Conservation (phyloP, 1,140 invertebrate genomes). For the Drosophila mojavensis region DNA sequence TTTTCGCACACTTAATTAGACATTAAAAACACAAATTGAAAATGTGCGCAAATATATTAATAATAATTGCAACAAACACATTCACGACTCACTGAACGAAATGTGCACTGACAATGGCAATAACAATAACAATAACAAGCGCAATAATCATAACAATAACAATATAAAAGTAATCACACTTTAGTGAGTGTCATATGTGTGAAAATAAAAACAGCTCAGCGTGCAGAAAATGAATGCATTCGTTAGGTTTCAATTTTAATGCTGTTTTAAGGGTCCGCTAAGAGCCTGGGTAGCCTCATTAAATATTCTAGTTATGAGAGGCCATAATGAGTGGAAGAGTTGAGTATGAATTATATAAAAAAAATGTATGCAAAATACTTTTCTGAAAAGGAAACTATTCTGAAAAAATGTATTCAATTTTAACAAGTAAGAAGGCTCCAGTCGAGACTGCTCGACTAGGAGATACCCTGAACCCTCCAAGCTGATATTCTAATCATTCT, state of each 20-base stretch:
- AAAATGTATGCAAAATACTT: no score
- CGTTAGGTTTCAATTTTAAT: no score
- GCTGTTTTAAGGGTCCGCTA: neutral
- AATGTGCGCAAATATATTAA: slow-evolving; percentile 68
- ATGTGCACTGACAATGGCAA: neutral
- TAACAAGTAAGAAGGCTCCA: no score
- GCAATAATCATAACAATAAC: slow-evolving; percentile 38
- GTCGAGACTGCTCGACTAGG: no score
- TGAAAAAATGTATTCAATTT: no score
- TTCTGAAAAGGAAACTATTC: no score
- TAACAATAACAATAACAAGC: slow-evolving; percentile 14
- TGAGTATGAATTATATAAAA: no score
- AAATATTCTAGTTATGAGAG: no score
- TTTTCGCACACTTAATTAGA: slow-evolving; percentile 81
- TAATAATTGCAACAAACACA: slow-evolving; percentile 54
- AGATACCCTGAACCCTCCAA: no score
- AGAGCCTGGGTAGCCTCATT: no score
- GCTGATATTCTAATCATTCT: no score
- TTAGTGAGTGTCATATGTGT: slow-evolving; percentile 73
- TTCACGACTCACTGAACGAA: neutral
- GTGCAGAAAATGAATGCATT: slow-evolving; percentile 18
- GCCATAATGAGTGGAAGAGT: no score
- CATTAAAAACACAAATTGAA: slow-evolving; percentile 80
- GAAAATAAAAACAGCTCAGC: slow-evolving; percentile 5
- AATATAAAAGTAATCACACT: slow-evolving; percentile 72